Evolutionary conservation across 2,113 vertebrate genomes (phyloP).

Genomic region (Odocoileus hemionus): DNA sequence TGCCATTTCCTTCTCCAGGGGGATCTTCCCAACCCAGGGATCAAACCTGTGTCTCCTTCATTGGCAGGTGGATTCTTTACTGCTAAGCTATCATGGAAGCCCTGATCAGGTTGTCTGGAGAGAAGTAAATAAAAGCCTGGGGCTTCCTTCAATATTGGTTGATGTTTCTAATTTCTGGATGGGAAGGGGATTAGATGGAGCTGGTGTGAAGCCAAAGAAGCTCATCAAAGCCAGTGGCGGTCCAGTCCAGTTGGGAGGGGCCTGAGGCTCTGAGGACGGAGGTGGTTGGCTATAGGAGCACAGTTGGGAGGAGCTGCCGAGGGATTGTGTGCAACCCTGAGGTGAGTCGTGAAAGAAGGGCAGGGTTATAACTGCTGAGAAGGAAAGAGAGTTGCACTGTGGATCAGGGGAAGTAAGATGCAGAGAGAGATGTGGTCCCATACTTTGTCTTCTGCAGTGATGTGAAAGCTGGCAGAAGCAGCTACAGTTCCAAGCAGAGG

Average conservation of each 20-base stretch:
- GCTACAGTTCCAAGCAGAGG: neutral
- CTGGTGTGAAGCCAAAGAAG: rapidly evolving
- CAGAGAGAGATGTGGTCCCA: too few species aligned
- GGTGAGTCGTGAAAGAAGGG: neutral
- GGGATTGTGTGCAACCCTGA: rapidly evolving
- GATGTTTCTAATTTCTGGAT: neutral
- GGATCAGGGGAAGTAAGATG: neutral
- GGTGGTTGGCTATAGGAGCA: neutral
- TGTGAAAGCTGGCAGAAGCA: rapidly evolving
- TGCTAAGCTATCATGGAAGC: neutral
- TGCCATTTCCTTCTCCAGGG: neutral
- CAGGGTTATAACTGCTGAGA: neutral
- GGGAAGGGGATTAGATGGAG: rapidly evolving
- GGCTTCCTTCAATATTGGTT: neutral
- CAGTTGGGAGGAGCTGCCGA: neutral
- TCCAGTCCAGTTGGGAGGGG: neutral
- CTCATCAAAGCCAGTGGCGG: neutral
- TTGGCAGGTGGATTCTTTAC: neutral
- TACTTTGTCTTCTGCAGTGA: neutral
- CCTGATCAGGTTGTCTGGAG: neutral
- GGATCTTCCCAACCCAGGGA: neutral
- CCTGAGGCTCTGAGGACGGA: neutral
- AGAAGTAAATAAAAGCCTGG: neutral
- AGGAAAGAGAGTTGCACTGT: rapidly evolving
- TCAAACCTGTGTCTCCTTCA: neutral